Conservation (phyloP, 30 jellyfish, hydroid and myxozoan genomes). For the Hydractinia symbiolongicarpus region DNA sequence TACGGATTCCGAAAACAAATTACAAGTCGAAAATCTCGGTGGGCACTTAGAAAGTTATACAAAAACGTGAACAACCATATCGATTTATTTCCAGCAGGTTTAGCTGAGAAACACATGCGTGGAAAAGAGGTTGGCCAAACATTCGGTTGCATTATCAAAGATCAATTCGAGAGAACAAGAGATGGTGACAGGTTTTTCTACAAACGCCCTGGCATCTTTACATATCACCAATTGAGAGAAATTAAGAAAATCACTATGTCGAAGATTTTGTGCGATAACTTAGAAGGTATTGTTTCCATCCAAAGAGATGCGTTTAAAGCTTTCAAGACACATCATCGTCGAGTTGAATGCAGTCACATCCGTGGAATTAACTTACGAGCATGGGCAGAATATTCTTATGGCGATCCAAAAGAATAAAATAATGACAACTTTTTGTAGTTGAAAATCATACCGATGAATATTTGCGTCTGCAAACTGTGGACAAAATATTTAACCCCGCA, state of each 20-base stretch:
- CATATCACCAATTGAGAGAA: constrained; percentile 27
- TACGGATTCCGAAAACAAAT: constrained; percentile 17
- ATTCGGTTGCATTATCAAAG: constrained; percentile 27
- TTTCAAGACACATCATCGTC: not conserved
- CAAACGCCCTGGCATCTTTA: constrained; percentile 33
- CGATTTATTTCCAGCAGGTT: constrained; percentile 42
- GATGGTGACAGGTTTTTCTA: constrained; percentile 51
- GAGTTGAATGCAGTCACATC: not conserved
- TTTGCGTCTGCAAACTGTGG: no score
- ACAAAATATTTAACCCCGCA: no score
- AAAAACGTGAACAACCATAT: constrained; percentile 18
- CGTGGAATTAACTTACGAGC: not conserved
- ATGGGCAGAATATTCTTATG: not conserved
- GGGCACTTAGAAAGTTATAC: constrained; percentile 9
- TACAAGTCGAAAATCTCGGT: constrained; percentile 17
- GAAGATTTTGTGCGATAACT: not conserved
- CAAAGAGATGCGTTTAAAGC: not conserved
- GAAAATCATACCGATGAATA: no score
- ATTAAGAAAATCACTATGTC: constrained; percentile 23
- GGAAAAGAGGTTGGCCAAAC: constrained; percentile 35
- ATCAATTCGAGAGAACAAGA: constrained; percentile 31
- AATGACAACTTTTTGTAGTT: no score
- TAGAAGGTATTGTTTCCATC: not conserved
- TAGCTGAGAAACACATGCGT: constrained; percentile 23
- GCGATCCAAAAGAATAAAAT: no score